Evolutionary conservation across 2,888 invertebrate species (phyloP).

Genomic region (Caradrina kadenii): DNA sequence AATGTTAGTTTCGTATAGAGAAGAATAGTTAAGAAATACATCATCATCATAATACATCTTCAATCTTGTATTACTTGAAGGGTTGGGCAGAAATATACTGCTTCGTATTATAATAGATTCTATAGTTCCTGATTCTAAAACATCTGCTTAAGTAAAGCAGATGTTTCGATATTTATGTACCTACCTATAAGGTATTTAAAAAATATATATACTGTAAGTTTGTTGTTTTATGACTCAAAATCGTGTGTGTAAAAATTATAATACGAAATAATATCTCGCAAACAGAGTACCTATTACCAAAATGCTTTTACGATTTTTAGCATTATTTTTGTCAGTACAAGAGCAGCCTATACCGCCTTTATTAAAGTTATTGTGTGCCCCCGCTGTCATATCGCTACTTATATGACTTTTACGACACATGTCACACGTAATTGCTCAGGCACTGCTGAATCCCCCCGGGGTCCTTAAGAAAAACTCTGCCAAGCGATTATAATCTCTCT

Average conservation of each 20-base stretch:
- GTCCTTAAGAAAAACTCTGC: constrained; percentile 67
- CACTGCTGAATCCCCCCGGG: constrained; percentile 75
- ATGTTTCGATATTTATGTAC: background rate
- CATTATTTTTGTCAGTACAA: constrained; percentile 46
- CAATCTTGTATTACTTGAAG: background rate
- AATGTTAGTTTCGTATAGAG: too few species aligned
- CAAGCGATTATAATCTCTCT: constrained; percentile 74
- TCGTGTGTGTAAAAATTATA: background rate
- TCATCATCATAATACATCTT: too few species aligned
- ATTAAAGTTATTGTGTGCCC: constrained; percentile 77
- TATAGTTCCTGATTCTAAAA: constrained; percentile 7
- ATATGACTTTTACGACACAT: constrained; percentile 80
- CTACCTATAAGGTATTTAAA: too few species aligned
- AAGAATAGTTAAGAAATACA: too few species aligned
- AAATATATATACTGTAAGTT: background rate
- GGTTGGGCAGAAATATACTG: background rate
- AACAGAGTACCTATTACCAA: constrained; percentile 3
- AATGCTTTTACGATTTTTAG: constrained; percentile 26
- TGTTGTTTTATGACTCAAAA: background rate
- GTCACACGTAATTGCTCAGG: constrained; percentile 85
- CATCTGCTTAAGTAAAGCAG: background rate
- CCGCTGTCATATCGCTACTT: constrained; percentile 72
- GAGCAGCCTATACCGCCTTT: constrained; percentile 67
- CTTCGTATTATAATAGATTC: constrained; percentile 5
- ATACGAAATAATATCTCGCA: background rate